Base-by-base conservation (phyloP, 2,113 vertebrate genomes). In the Amphilophus citrinellus region DNA sequence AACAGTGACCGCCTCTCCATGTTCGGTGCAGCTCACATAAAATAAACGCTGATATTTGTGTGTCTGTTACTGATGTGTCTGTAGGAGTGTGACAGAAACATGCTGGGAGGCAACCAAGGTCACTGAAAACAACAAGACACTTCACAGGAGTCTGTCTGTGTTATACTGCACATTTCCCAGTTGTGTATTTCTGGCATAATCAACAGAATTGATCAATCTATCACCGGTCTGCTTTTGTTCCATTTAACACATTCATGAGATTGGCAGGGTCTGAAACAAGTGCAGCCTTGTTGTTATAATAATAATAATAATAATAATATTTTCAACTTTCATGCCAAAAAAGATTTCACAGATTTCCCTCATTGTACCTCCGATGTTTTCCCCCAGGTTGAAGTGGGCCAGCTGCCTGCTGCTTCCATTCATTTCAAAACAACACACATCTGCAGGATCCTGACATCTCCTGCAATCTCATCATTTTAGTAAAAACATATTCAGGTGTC, bases 271-370 rank as follows among this genome's bases (percentile, higher is more conserved):
- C 1, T 17, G 57, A 77, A 53, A 14, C 27, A 35, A 73, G 42
- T 10, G 3, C 42, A 47, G 24, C 39, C 57, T 14, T 30, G 78
- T 56, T 79, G 50, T 60, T 82, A 58, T 20, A 17, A 15, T 30
- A 13, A 47, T 68, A 83, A 68, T 32, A 61, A 35, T 39, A 39
- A 39, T 39, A 27, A 15, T 30, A 10, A 47, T 42, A 37, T 50
- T 58, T 80, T 80, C 44, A 6, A 22, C 57, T 39, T 7, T 17
- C 3, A 14, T 39, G 78, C 86, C 62, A 62, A 53, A 61, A 80
- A 75, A 10, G 79, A 32, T 75, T 82, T 82, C 7, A 7, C 17
- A 1, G 79, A 32, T 65, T 82, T 82, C 17, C 5, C 27, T 73
- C 47, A 1, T 11, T 42, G 71, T 17, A 71, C 30, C 17, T 53